Evolutionary conservation across 2,888 invertebrate species (phyloP).

Genomic region (Cephus rjabovi): DNA sequence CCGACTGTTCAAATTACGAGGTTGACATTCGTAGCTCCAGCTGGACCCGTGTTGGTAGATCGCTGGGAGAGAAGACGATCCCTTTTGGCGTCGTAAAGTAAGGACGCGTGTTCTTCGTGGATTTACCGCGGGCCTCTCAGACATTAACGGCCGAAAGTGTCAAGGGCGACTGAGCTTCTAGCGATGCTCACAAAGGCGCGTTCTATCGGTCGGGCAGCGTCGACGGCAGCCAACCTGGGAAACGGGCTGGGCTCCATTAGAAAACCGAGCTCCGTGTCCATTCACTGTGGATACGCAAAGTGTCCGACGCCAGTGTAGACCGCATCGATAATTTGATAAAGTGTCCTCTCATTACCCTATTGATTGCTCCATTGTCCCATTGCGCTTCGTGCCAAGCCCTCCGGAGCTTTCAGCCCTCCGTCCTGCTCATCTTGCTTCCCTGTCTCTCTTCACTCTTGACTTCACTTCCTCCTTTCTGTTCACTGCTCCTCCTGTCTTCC

Average conservation of each 20-base stretch:
- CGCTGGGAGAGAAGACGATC: neutral
- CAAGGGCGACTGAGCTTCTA: slow-evolving; percentile 54
- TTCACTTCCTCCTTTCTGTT: neutral
- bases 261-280: slow-evolving; percentile 51
- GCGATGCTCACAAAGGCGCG: slow-evolving; percentile 11
- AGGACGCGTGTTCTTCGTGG: neutral
- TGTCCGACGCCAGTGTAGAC: slow-evolving; percentile 51
- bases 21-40: neutral
- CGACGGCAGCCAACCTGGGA: slow-evolving; percentile 8
- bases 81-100: neutral
- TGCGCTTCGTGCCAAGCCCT: slow-evolving; percentile 19
- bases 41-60: neutral
- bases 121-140: neutral
- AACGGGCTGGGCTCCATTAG: slow-evolving; percentile 39
- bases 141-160: slow-evolving; percentile 48
- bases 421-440: slow-evolving; percentile 18
- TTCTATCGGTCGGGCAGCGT: neutral
- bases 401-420: slow-evolving; percentile 48
- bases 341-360: slow-evolving; percentile 66
- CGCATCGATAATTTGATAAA: slow-evolving; percentile 65
- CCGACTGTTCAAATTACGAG: neutral
- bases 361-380: slow-evolving; percentile 65
- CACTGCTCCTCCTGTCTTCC: neutral
- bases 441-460: slow-evolving; percentile 31
- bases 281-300: slow-evolving; percentile 50